Percentiles rank a stretch among this genome's conserved stretches.
phyloP scores from a whole-genome alignment of 2,797 vertebrate genomes.

The Malacoctenus gilli region DNA sequence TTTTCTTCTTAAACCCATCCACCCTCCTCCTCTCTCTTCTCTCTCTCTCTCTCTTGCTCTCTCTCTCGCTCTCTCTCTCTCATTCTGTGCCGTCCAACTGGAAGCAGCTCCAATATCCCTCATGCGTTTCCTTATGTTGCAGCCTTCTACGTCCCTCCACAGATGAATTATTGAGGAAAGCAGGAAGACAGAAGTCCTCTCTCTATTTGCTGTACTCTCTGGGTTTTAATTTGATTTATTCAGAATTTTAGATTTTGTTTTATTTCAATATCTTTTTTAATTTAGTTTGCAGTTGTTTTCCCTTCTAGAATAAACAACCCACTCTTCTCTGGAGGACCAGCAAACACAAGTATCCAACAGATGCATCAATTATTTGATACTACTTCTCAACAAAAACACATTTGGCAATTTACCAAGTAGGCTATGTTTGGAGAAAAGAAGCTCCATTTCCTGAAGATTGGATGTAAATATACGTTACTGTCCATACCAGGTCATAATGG shows the following conservation, averaged over 20 bases:
- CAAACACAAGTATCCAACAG: neutral
- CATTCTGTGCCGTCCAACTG: slow-evolving; percentile 25
- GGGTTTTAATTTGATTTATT: slow-evolving; percentile 22
- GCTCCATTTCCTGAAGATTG: neutral
- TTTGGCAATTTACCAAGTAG: neutral
- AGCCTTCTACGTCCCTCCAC: slow-evolving; percentile 30
- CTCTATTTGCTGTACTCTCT: slow-evolving; percentile 15
- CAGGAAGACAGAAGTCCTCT: slow-evolving; percentile 7
- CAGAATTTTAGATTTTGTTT: neutral
- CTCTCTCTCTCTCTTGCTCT: too few relatives aligned
- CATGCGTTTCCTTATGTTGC: slow-evolving; percentile 38
- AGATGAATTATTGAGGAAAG: slow-evolving; percentile 68
- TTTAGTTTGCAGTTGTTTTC: slow-evolving; percentile 3
- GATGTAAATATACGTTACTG: neutral
- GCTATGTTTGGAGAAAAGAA: neutral
- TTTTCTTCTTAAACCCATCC: slow-evolving; percentile 31
- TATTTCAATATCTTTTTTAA: too few relatives aligned
- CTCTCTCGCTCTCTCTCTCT: neutral
- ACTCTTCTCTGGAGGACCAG: neutral
- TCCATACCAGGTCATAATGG: too few relatives aligned
- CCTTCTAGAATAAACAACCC: neutral
- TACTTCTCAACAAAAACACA: neutral
- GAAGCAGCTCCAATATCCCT: slow-evolving; percentile 29
- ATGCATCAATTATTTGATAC: neutral
- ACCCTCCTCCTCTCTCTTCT: too few relatives aligned